phyloP scores from a whole-genome alignment of 2,113 vertebrate genomes.

The Apus apus region DNA sequence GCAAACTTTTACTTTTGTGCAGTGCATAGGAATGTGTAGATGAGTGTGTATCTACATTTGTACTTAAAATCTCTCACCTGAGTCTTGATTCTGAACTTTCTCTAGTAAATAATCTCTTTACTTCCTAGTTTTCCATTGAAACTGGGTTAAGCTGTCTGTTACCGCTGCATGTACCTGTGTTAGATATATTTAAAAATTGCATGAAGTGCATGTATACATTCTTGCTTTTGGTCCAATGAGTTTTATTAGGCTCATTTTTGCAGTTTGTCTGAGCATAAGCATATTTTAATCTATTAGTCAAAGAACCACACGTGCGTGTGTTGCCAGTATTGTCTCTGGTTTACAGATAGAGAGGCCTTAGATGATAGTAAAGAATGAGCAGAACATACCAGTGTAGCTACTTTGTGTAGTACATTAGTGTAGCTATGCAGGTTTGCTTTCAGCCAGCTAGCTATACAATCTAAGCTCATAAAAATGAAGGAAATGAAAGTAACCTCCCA shows the following conservation, averaged over 20 bases:
- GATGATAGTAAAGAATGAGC: neutral
- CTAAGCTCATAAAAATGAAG: neutral
- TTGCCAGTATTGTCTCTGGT: neutral
- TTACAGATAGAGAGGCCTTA: neutral
- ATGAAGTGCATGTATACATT: neutral
- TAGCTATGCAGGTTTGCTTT: neutral
- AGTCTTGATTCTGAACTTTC: neutral
- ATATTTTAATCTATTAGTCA: neutral
- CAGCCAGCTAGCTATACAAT: neutral
- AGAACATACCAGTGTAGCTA: neutral
- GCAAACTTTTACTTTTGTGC: neutral
- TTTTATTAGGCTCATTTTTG: neutral
- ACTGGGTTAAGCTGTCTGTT: neutral
- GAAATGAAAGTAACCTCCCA: neutral
- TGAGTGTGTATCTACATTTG: neutral
- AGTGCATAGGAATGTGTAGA: neutral
- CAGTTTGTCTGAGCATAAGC: neutral
- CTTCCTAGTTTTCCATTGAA: neutral
- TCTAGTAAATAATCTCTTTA: neutral
- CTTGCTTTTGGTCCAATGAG: neutral
- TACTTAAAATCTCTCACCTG: neutral
- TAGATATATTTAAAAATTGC: neutral
- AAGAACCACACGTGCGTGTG: neutral
- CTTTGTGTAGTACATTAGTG: neutral
- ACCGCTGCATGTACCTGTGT: neutral